Conservation (phyloP, 2,888 invertebrate genomes). For the Phrixothrix hirtus region DNA sequence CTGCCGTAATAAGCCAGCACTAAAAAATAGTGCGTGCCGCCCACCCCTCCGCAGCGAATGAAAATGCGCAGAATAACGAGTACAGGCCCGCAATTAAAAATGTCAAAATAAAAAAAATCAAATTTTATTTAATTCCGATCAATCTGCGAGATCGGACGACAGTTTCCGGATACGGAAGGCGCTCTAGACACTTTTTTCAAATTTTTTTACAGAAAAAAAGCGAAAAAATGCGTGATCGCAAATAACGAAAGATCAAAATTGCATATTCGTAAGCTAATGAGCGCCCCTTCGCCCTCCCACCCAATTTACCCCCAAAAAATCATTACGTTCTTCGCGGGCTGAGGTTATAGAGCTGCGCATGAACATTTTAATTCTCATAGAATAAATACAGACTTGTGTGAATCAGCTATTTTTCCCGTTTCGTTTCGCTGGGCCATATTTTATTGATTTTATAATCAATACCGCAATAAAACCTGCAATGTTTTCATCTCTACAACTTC, state of each 20-base stretch:
- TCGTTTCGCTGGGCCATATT: constrained; percentile 56
- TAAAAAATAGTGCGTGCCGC: constrained; percentile 67
- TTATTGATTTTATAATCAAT: constrained; percentile 61
- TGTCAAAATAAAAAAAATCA: constrained; percentile 58
- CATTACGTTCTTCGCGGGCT: constrained; percentile 76
- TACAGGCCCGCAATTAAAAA: constrained; percentile 63
- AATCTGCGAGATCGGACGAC: constrained; percentile 9
- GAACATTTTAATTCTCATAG: constrained; percentile 57
- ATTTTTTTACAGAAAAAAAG: constrained; percentile 21
- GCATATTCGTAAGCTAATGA: constrained; percentile 71
- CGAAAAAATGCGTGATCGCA: constrained; percentile 32
- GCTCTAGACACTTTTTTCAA: constrained; percentile 51
- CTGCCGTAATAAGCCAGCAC: constrained; percentile 68
- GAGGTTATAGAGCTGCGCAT: constrained; percentile 52
- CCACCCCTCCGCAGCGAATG: constrained; percentile 58
- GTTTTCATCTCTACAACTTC: constrained; percentile 57
- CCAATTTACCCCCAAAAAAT: constrained; percentile 84
- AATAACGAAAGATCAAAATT: constrained; percentile 64
- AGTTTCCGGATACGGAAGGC: constrained; percentile 58
- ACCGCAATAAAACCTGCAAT: constrained; percentile 61
- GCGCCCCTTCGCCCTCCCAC: constrained; percentile 50
- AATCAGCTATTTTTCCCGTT: constrained; percentile 57
- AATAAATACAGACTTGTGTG: constrained; percentile 53
- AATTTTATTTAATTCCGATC: constrained; percentile 39
- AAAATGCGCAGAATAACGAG: constrained; percentile 65